Evolutionary conservation across 2,888 invertebrate genomes (phyloP), one percentile per base, ranked within the genome.

Genomic region (Congeria kusceri): DNA sequence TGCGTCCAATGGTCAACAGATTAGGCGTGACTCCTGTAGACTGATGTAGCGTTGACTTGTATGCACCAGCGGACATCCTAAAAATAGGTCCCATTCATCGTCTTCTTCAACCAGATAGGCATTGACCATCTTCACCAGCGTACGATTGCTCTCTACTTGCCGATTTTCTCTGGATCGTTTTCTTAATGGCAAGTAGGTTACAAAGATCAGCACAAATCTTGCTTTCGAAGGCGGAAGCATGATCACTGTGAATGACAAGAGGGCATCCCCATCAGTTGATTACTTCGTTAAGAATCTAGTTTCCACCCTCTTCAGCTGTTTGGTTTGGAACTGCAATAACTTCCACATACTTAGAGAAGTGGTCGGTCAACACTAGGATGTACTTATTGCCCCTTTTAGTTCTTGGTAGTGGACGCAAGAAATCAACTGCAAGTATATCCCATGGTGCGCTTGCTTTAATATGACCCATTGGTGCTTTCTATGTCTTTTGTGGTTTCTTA

Each of bases 311-410:
- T 57, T 57, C 57, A 20, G 57, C 57, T 28, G 15, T n/a, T 57
- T 57, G 57, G 3, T 3, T 57, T 15, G n/a, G 3, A 4, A 57
- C 57, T 9, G 57, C 57, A n/a, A 57, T 15, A 5, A 57, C 57
- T 49, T 56, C 49, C 7, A 49, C 49, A 23, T 27, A 64, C 28
- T n/a, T n/a, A n/a, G n/a, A n/a, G n/a, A n/a, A n/a, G n/a, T n/a
- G n/a, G n/a, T n/a, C n/a, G n/a, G n/a, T n/a, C n/a, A n/a, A n/a
- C n/a, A n/a, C n/a, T n/a, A n/a, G n/a, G n/a, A n/a, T n/a, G n/a
- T n/a, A n/a, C n/a, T n/a, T n/a, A n/a, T n/a, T n/a, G n/a, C n/a
- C n/a, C n/a, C n/a, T n/a, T n/a, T n/a, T n/a, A n/a, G n/a, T n/a
- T n/a, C n/a, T n/a, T n/a, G n/a, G n/a, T n/a, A n/a, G n/a, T n/a